Base-by-base conservation (phyloP, 1,140 invertebrate species). In the Drosophila ogumai region DNA sequence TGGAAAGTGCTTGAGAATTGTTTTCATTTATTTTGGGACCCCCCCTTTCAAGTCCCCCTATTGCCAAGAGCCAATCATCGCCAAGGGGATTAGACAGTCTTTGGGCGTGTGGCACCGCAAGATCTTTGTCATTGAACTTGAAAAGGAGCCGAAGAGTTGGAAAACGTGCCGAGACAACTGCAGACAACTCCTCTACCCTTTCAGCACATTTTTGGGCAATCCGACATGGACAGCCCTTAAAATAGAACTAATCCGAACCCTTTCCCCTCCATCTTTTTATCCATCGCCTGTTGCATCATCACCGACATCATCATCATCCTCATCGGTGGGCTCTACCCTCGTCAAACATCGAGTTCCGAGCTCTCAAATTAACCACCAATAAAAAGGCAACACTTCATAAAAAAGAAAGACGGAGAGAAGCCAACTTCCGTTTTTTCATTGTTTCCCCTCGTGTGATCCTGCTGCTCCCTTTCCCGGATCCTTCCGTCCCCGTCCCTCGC, bases 311-410 rank as follows among this genome's bases (percentile, higher is more conserved):
- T 65, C 32, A 15, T 52, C 68, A 58, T 63, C 36, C 17, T 13
- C 31, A 19, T 34, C 12, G 34, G n/a, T 19, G 19, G 59, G 28
- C 55, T 31, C 40, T 80, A 87, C 84, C 84, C 85, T 88, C 84
- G 61, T 88, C 84, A 88, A 65, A 38, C 52, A 40, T 60, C 22
- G 80, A 82, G 84, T 73, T 55, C 67, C 67, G 40, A 41, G 43
- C 65, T 77, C 84, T 84, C 85, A 84, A 88, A 88, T 88, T 90
- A 88, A 88, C 84, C 85, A 88, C 84, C 84, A 88, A 88, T 88
- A 88, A 88, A 88, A 88, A 88, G 80, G 84, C 78, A 75, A 76
- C 84, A 88, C 84, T 88, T 90, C 84, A 87, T 87, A 82, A 87
- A 88, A 86, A 84, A 76, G 54, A 64, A 43, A 60, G 36, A 54